Percentiles rank a stretch among this genome's conserved stretches.
Conservation (phyloP, 2,797 vertebrate genomes). For the Cheirogaleus major region DNA sequence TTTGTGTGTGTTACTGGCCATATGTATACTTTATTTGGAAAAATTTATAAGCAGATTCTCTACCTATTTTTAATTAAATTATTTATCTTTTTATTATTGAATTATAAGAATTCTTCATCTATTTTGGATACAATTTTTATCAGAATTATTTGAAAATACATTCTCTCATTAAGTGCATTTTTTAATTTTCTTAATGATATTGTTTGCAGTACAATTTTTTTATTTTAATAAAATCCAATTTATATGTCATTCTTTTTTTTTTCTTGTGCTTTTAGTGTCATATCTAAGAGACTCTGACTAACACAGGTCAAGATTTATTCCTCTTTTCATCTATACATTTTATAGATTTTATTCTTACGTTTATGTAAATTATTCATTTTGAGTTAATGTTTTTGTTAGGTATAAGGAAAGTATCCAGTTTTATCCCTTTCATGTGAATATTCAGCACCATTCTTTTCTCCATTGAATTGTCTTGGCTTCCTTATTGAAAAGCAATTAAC, state of each 20-base stretch:
- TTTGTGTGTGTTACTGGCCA: neutral
- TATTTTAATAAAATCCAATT: neutral
- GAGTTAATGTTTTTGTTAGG: neutral
- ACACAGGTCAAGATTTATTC: neutral
- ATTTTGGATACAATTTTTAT: neutral
- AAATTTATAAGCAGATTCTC: neutral
- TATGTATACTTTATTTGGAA: neutral
- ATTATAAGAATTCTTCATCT: neutral
- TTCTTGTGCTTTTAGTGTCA: neutral
- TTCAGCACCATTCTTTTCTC: neutral
- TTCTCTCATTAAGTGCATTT: neutral
- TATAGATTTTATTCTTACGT: neutral
- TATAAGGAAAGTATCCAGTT: neutral
- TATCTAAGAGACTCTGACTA: neutral
- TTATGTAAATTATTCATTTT: neutral
- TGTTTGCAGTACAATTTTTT: neutral
- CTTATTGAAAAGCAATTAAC: neutral
- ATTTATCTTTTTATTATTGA: neutral
- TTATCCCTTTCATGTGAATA: neutral
- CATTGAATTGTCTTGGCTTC: neutral
- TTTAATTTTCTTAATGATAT: neutral
- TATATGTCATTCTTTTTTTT: neutral
- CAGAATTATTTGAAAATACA: neutral
- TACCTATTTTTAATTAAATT: neutral
- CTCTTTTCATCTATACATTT: neutral